Evolutionary conservation across 2,888 invertebrate species (phyloP), one percentile per base, ranked within the genome.

Genomic region (Mythimna impura): DNA sequence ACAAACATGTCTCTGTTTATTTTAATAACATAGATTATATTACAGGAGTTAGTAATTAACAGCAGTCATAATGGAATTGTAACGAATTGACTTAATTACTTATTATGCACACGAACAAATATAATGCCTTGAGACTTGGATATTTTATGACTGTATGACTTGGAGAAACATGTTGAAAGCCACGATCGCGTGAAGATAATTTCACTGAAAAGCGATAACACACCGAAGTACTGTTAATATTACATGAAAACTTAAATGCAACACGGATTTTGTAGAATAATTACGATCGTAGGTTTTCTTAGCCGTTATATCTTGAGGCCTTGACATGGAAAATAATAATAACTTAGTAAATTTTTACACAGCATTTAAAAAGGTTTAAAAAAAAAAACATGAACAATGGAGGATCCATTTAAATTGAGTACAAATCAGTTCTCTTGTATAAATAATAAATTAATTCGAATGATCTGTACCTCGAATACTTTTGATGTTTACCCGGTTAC

Each of bases 11-110:
- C 34, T 58, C 34, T 83, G 70, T 73, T 83, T 81, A 80, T 68
- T 83, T 87, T 85, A 88, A 87, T 82, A 71, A 78, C 80, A 80
- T 86, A 78, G 84, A 80, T 85, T 83, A 82, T 81, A 84, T 77
- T 83, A 79, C 82, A 73, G 78, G 68, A 77, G 81, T 80, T 71
- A 78, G 66, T 77, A 61, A 66, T 84, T 77, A 80, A 82, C 66
- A 71, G 71, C 76, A 79, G 74, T 52, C 69, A 61, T 79, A 83
- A 77, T 80, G 74, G 72, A 60, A 78, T 75, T 65, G 69, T 66
- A 69, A 78, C 66, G 69, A 73, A 78, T 73, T 76, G 30, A 72
- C 64, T 71, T 80, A 71, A 82, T 85, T 67, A 76, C 73, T 71
- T 60, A 71, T 57, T 66, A 74, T 76, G 69, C 69, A 78, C 62